Base-by-base conservation (phyloP, 2,113 vertebrate genomes). In the Petrocephalus microphthalmus region DNA sequence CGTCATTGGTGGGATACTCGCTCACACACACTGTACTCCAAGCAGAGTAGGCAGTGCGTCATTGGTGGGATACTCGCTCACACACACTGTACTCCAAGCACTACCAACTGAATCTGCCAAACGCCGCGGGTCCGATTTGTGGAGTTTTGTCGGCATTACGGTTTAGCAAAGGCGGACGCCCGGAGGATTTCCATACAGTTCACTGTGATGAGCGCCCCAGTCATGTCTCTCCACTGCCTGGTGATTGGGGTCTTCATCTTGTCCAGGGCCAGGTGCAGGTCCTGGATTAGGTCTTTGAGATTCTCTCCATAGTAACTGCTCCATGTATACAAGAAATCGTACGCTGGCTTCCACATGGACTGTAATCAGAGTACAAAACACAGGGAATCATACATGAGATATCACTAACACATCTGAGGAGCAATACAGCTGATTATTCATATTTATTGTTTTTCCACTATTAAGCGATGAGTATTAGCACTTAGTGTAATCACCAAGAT, bases 321-420 rank as follows among this genome's bases (percentile, higher is more conserved):
- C 98, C 98, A 99, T 0, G 96, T 95, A 87, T 97, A 98, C 7
- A 99, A 96, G 92, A 99, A 99, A 93, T 99, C 98, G 91, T 98
- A 99, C 7, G 98, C 98, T 90, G 98, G 98, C 90, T 99, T 99
- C 98, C 98, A 99, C 97, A 98, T 98, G 60, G 96, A 96, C 98
- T 99, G 90, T 17, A 94, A 90, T n/a, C 78, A 17, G 89, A 88
- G 29, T 90, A 37, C 13, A 90, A 84, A 67, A 74, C 71, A 45
- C 22, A 71, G 37, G 8, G 74, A 42, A 29, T 71, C 15, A 82
- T 82, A 74, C 67, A 74, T 53, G 13, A 53, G 13, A 53, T 74
- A 17, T 37, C 29, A 74, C 67, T 74, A 13, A 37, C 29, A 74
- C 2, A 74, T 37, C 67, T 37, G 64, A 37, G 25, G 5, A 33